A percentile compares a stretch with the other conserved stretches of the same genome.
phyloP scores from a whole-genome alignment of 2,888 invertebrate genomes.

The Clitarchus hookeri region DNA sequence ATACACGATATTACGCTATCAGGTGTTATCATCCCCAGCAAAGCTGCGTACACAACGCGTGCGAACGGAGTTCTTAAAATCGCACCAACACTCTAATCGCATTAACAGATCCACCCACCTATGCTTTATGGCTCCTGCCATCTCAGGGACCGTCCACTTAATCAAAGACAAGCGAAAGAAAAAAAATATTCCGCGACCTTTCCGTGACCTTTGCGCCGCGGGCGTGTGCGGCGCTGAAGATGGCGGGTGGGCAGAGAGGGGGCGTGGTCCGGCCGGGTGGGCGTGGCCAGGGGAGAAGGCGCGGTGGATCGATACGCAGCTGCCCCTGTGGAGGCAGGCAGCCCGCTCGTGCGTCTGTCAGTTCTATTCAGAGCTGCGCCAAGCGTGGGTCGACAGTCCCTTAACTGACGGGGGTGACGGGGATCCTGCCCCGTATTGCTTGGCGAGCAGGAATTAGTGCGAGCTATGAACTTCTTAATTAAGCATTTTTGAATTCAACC shows the following conservation, averaged over 20 bases:
- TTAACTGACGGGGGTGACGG: no score
- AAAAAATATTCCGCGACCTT: neutral
- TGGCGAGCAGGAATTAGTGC: no score
- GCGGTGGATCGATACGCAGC: constrained; percentile 53
- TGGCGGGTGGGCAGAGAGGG: constrained; percentile 43
- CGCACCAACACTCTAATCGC: neutral
- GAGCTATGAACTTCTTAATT: no score
- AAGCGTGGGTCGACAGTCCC: neutral
- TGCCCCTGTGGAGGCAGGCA: constrained; percentile 52
- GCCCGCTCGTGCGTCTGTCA: neutral
- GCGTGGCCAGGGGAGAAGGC: constrained; percentile 33
- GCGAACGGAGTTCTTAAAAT: neutral
- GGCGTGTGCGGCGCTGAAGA: constrained; percentile 30
- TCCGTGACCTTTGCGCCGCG: neutral
- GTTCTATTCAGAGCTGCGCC: neutral
- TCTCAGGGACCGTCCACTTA: neutral
- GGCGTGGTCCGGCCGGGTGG: constrained; percentile 40
- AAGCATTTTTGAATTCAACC: no score
- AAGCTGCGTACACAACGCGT: neutral
- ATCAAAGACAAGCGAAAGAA: neutral
- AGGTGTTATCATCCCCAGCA: neutral
- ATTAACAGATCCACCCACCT: neutral
- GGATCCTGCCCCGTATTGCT: no score
- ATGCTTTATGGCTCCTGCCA: neutral
- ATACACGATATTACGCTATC: neutral